Evolutionary conservation across 2,113 vertebrate species (phyloP).

Genomic region (Paramormyrops kingsleyae): DNA sequence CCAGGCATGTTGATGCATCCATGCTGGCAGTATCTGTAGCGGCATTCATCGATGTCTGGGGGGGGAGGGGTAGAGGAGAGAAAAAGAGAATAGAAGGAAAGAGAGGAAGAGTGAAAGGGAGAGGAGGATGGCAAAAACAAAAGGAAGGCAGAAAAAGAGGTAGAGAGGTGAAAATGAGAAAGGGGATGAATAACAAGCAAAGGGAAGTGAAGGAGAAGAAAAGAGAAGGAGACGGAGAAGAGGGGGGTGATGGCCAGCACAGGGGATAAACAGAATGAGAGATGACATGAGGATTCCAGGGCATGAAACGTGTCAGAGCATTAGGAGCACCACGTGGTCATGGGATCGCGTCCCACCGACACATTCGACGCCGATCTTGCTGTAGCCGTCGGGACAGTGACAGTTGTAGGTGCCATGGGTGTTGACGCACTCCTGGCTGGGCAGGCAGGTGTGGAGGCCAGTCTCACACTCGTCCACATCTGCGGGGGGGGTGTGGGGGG

Average conservation of each 20-base stretch:
- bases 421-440: slow-evolving; percentile 83
- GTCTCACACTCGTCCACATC: slow-evolving; percentile 78
- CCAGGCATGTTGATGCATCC: slow-evolving; percentile 83
- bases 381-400: slow-evolving; percentile 79
- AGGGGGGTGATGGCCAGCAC: not conserved
- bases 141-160: not conserved
- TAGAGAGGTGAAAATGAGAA: not conserved
- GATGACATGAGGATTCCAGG: not conserved
- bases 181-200: not conserved
- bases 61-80: not conserved
- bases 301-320: not conserved
- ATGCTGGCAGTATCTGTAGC: slow-evolving; percentile 84
- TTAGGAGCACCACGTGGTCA: not conserved
- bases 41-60: slow-evolving; percentile 81
- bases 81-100: not conserved
- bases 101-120: not conserved
- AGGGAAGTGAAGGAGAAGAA: not conserved
- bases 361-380: slow-evolving; percentile 77
- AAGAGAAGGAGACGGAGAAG: not conserved
- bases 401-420: slow-evolving; percentile 74
- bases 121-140: not conserved
- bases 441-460: slow-evolving; percentile 75
- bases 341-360: slow-evolving; percentile 62
- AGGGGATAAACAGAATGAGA: not conserved
- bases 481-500: slow-evolving; percentile 38